Evolutionary conservation across 35 echinoderm and acorn worm genomes (phyloP).

Genomic region (Eucidaris tribuloides): DNA sequence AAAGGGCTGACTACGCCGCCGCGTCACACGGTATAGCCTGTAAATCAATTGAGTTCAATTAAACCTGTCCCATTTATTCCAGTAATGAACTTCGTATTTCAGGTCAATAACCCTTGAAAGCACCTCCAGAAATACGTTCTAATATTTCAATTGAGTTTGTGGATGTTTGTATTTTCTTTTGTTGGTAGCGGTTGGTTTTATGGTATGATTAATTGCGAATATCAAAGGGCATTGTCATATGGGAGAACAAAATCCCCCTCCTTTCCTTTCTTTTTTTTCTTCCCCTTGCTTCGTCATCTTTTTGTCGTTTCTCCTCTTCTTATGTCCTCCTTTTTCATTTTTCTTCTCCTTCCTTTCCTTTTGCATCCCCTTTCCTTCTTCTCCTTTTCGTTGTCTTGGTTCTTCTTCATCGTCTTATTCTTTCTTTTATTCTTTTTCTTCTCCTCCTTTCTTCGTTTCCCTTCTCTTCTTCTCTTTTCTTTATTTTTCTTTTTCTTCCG

Average conservation of each 20-base stretch:
- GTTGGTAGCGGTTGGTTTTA: too few relatives aligned
- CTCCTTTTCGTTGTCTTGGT: not conserved
- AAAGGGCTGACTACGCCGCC: too few relatives aligned
- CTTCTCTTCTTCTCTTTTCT: not conserved
- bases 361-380: not conserved
- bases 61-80: too few relatives aligned
- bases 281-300: not conserved
- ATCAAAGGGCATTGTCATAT: too few relatives aligned
- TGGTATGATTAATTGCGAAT: too few relatives aligned
- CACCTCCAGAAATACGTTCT: not conserved
- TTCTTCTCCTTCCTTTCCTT: not conserved
- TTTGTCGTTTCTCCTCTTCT: not conserved
- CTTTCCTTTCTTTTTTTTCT: not conserved
- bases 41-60: too few relatives aligned
- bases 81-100: not conserved
- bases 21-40: too few relatives aligned
- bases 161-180: not conserved
- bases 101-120: not conserved
- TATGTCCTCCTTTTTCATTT: not conserved
- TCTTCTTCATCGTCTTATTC: not conserved
- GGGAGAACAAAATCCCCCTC: not conserved
- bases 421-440: not conserved
- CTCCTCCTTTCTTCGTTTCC: not conserved
- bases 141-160: not conserved
- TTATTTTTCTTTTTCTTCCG: not conserved